Conservation (phyloP, 2,113 vertebrate genomes). For the Python bivittatus region DNA sequence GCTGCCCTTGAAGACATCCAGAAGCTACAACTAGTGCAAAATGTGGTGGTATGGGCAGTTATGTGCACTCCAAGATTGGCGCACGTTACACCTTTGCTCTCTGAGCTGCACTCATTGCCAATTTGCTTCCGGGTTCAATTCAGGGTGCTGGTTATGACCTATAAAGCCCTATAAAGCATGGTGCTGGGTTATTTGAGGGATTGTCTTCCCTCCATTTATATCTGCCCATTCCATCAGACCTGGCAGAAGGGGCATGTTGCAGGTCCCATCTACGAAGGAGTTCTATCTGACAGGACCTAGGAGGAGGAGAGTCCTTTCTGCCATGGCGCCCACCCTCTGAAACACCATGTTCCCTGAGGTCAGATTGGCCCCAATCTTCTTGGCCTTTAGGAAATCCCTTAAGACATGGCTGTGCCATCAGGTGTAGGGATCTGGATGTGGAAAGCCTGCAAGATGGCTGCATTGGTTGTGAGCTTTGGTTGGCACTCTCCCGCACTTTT, state of each 20-base stretch:
- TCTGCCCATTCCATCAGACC: background rate
- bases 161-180: background rate
- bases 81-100: background rate
- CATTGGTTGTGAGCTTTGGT: background rate
- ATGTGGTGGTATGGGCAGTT: background rate
- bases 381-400: background rate
- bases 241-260: background rate
- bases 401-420: background rate
- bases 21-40: background rate
- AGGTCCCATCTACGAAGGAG: background rate
- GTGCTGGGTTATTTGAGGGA: background rate
- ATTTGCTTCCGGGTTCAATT: background rate
- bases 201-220: background rate
- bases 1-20: background rate
- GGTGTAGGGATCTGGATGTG: background rate
- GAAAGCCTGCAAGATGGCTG: background rate
- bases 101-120: background rate
- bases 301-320: background rate
- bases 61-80: background rate
- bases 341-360: background rate
- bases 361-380: background rate
- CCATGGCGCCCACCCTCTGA: background rate
- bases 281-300: background rate
- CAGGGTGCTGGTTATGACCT: background rate
- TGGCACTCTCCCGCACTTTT: background rate